These are phyloP conservation scores for Vesta saturnalis DNA, from an alignment of 2,888 invertebrate genomes.

Conservation along the genomic window DNA sequence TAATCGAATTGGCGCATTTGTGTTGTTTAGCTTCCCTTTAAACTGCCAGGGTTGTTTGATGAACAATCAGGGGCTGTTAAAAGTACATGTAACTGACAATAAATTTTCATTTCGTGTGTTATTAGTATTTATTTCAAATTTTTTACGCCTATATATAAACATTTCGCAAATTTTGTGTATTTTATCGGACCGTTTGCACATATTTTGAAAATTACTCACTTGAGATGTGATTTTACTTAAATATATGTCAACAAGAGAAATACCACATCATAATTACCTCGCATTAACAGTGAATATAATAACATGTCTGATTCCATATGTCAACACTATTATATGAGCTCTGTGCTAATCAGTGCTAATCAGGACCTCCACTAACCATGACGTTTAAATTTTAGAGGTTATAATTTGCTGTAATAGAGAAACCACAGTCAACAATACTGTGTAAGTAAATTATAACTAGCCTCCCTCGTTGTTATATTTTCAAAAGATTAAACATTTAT, in stretches of 20 bases:
- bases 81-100: constrained; percentile 29
- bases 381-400: constrained; percentile 23
- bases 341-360: constrained; percentile 33
- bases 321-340: constrained; percentile 33
- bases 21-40: constrained; percentile 37
- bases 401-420: constrained; percentile 21
- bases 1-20: constrained; percentile 41
- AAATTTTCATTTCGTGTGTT: constrained; percentile 24
- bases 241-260: constrained; percentile 1
- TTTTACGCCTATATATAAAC: not conserved
- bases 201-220: not conserved
- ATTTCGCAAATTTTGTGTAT: not conserved
- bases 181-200: not conserved
- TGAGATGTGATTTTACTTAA: not conserved
- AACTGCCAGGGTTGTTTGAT: constrained; percentile 32
- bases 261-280: constrained; percentile 24
- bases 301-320: constrained; percentile 29
- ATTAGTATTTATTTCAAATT: not conserved
- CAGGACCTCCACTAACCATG: constrained; percentile 28
- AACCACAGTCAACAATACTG: not conserved
- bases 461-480: not conserved
- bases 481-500: not conserved
- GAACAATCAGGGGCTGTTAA: constrained; percentile 37
- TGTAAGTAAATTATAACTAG: not conserved
- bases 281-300: constrained; percentile 24